Conservation (phyloP, 2,113 vertebrate species). For the Brachyistius frenatus region DNA sequence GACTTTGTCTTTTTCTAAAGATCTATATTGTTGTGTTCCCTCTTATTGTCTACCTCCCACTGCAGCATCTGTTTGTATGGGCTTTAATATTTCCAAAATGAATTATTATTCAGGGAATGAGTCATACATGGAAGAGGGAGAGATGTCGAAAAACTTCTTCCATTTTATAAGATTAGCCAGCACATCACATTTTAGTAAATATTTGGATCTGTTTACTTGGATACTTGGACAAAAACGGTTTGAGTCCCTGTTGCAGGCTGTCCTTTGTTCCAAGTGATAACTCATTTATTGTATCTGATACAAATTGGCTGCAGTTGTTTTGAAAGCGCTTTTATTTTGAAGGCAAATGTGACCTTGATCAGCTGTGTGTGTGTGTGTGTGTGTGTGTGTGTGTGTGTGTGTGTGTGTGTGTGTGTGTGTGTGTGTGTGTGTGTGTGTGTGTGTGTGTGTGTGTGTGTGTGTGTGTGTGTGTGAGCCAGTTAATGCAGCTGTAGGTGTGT, state of each 20-base stretch:
- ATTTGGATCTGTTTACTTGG: constrained; percentile 17
- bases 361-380: background rate
- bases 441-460: no score
- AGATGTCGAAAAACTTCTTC: background rate
- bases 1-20: background rate
- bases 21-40: background rate
- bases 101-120: background rate
- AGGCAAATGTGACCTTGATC: background rate
- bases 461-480: constrained; percentile 1
- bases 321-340: background rate
- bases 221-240: background rate
- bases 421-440: background rate
- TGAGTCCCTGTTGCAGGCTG: background rate
- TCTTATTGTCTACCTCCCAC: background rate
- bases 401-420: no score
- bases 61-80: background rate
- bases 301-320: background rate
- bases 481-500: constrained; percentile 19
- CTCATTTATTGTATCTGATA: background rate
- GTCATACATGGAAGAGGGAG: background rate
- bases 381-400: no score
- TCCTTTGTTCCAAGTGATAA: background rate
- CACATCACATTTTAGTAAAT: no score
- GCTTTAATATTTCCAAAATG: background rate
- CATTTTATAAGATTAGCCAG: no score